phyloP scores from a whole-genome alignment of 2,888 invertebrate genomes.

The Megastigmus dorsalis region DNA sequence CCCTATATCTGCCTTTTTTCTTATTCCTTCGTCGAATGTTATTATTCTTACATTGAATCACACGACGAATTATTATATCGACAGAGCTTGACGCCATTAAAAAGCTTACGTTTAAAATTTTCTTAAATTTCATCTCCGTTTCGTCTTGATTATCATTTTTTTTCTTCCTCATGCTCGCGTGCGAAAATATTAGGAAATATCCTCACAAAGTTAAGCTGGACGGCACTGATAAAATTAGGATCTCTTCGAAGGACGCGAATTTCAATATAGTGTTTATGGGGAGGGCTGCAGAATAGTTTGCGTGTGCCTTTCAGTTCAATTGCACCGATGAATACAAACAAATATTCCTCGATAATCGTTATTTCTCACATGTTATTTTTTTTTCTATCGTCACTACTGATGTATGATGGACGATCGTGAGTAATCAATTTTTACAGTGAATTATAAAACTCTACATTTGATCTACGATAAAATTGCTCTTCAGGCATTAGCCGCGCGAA shows the following conservation, averaged over 20 bases:
- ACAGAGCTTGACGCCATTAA: conserved; percentile 44
- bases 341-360: conserved; percentile 24
- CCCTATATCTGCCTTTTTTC: conserved; percentile 21
- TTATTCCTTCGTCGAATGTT: conserved; percentile 17
- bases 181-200: conserved; percentile 73
- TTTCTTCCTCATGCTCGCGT: conserved; percentile 62
- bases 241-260: conserved; percentile 70
- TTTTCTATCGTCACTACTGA: conserved; percentile 8
- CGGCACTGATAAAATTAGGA: conserved; percentile 75
- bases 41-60: conserved; percentile 35
- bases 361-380: conserved; percentile 7
- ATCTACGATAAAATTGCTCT: conserved; percentile 33
- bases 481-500: neutral
- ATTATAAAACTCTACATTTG: conserved; percentile 45
- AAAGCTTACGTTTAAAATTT: conserved; percentile 51
- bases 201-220: conserved; percentile 73
- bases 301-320: conserved; percentile 18
- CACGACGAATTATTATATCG: conserved; percentile 41
- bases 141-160: conserved; percentile 51
- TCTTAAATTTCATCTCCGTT: conserved; percentile 45
- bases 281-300: conserved; percentile 52
- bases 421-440: conserved; percentile 45
- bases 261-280: conserved; percentile 57
- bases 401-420: conserved; percentile 9
- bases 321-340: conserved; percentile 29